Evolutionary conservation across 1,140 invertebrate genomes (phyloP), one percentile per base, ranked within the genome.

Genomic region (Scaptomyza graminum): DNA sequence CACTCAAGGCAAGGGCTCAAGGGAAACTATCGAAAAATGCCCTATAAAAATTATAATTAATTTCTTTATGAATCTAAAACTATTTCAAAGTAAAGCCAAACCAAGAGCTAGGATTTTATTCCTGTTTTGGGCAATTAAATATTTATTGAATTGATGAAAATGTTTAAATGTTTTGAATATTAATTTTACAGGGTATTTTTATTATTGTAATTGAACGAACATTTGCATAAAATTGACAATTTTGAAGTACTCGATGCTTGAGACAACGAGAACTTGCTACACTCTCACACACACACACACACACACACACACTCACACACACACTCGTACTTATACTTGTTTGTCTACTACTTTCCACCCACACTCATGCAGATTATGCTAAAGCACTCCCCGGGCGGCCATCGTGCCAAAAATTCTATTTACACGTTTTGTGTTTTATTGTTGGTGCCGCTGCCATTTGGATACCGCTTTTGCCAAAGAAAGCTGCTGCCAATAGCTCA

Each of bases 361-460:
- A 62, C 47, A 76, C 79, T 76, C 79, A 79, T 90, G 88, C 88
- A 90, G 88, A 90, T 90, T 90, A 90, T 84, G 88, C 88, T 83
- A 84, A 90, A 90, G 88, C 83, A 90, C 88, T 90, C 88, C 88
- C 88, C 67, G 75, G 88, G 62, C 80, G 80, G 72, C 78, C 88
- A 90, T 90, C 80, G 77, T 83, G 88, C 80, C 76, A 90, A 90
- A 90, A 90, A 90, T 90, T 90, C 88, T 90, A 90, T 90, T 90
- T 90, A 88, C 88, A 90, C 88, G 88, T 90, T 90, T 78, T 83
- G 76, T 90, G 80, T 90, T 90, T 90, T 90, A 90, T 90, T 90
- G 89, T 87, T 77, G 73, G 71, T 64, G 71, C 74, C 67, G 37
- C 37, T 8, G n/a, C 31, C 31, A 34, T 34, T 22, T 49, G 59